Base-by-base conservation (phyloP, 2,797 vertebrate species). In the Cyclopterus lumpus region DNA sequence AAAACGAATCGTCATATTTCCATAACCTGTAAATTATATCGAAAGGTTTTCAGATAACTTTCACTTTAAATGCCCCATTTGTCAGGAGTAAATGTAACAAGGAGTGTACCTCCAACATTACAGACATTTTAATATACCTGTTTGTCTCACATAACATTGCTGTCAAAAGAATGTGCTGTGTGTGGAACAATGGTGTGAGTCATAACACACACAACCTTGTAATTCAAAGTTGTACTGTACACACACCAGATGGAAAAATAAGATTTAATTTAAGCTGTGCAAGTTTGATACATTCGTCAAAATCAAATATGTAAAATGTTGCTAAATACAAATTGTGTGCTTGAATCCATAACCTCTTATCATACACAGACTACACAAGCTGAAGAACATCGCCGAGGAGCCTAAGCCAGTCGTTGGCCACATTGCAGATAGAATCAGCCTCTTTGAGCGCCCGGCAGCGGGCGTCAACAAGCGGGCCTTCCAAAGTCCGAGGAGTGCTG, bases 351-450 rank as follows among this genome's bases (percentile, higher is more conserved):
- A 58, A 5, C 24, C 16, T 80, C 32, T 77, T 68, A 14, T 73
- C 42, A 8, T 71, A 53, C 75, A 65, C 91, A 95, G 94, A 82
- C 28, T 18, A 59, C 67, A 60, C 1, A 65, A 80, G n/a, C 22
- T 30, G 34, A 87, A 86, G 85, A 91, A 87, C 61, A 49, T 24
- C 1, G 72, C 67, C 0, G 71, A 89, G 18, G 82, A 84, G 54
- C 20, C 71, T 1, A 92, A 92, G 32, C 64, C 80, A 8, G 59
- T 4, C 2, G 0, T 10, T 77, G 93, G 95, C 73, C 94, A 94
- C 79, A 96, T 97, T 24, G 93, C 96, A 20, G 97, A 95, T 91
- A 98, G 94, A 92, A 97, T 99, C 90, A 96, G 90, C 81, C 89
- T 97, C 79, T 99, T 99, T 93, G 97, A 99, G 91, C 93, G 85